Conservation (phyloP, 2,113 vertebrate species). For the Hyperoodon ampullatus region DNA sequence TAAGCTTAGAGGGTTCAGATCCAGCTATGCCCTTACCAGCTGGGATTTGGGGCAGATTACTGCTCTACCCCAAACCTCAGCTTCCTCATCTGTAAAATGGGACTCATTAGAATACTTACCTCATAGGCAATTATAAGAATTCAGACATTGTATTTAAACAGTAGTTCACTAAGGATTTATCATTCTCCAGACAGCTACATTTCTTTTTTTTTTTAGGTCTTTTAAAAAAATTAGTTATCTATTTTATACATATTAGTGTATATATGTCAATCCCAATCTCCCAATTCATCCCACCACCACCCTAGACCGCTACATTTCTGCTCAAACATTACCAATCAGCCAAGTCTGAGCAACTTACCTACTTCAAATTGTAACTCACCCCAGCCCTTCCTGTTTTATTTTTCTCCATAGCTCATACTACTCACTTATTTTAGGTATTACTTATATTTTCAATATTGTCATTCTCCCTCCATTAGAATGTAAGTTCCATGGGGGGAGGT, state of each 20-base stretch:
- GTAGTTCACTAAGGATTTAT: neutral
- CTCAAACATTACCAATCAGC: neutral
- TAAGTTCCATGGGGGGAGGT: neutral
- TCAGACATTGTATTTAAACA: neutral
- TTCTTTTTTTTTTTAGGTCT: neutral
- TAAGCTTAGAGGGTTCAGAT: neutral
- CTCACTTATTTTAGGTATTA: neutral
- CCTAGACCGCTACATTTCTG: neutral
- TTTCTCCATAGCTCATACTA: neutral
- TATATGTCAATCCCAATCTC: no score
- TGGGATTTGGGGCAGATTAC: neutral
- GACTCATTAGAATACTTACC: neutral
- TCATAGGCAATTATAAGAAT: neutral
- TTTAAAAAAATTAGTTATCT: no score
- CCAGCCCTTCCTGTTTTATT: neutral
- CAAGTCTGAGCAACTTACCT: neutral
- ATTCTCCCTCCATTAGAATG: neutral
- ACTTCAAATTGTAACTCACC: neutral
- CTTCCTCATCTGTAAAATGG: slow-evolving; percentile 2
- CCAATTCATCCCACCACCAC: no score
- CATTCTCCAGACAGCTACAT: neutral
- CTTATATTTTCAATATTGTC: neutral
- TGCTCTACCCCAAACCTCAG: neutral
- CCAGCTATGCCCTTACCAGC: neutral
- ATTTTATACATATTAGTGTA: no score